Base-by-base conservation (phyloP, 2,888 invertebrate genomes). In the Capitulum mitella region DNA sequence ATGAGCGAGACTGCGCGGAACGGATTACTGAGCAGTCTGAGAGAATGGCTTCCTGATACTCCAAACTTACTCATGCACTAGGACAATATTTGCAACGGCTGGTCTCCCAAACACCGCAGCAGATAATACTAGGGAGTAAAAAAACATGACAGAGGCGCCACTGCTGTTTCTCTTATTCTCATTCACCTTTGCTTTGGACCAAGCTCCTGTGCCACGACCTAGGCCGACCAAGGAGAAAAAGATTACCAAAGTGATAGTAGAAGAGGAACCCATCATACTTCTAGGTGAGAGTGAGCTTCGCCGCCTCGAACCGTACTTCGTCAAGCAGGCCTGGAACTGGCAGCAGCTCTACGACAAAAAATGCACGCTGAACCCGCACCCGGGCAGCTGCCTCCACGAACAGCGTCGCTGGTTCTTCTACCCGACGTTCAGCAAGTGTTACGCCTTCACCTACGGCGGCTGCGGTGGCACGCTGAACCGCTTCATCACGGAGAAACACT, bases 401-500 rank as follows among this genome's bases (percentile, higher is more conserved):
- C 29, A 29, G 26, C 43, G 29, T 2, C 75, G 75, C 43, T 75
- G 75, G 75, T 75, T 75, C 29, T 75, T 75, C 75, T 75, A 75
- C 75, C 75, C 75, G 12, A 46, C 75, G 14, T 75, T 46, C 75
- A 26, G 43, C 43, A 43, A 46, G 29, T 75, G 75, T 29, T 75
- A 46, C 46, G 43, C 75, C 46, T 75, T 75, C 46, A 0, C 29
- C 0, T 75, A 75, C 75, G 29, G 43, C 46, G 75, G 75, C 43
- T 75, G 75, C 19, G 43, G 46, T 46, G 75, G 75, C 75, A 75
- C 75, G 29, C 29, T 29, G 29, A 75, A 75, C 75, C 75, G 75
- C 5, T 75, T 75, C 46, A 0, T 46, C n/a, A 26, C 43, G 29
- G 16, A 75, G 75, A n/a, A n/a, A 6, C 14, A 14, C 12, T 75